Percentiles rank a stretch among this genome's conserved stretches.
phyloP scores from a whole-genome alignment of 2,797 vertebrate species.

The Arvicola amphibius region DNA sequence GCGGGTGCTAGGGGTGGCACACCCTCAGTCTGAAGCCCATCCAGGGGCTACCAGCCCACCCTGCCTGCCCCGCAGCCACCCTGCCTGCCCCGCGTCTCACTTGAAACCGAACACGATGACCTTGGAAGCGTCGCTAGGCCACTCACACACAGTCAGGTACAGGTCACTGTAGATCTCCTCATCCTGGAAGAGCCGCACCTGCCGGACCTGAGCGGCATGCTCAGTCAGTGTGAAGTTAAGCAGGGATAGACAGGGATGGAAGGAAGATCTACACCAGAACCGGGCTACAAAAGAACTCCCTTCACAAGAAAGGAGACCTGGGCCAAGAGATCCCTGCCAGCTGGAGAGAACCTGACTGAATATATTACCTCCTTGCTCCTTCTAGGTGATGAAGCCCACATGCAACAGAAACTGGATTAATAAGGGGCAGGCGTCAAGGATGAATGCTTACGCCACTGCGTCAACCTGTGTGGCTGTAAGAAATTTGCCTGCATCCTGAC shows the following conservation, averaged over 20 bases:
- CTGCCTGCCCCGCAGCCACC: background rate
- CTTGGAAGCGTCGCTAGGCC: slow-evolving; percentile 96
- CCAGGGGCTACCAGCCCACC: background rate
- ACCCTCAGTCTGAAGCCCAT: background rate
- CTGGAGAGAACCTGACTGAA: background rate
- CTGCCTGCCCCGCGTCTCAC: slow-evolving; percentile 85
- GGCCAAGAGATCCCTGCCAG: background rate
- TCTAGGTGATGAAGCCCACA: background rate
- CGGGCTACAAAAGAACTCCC: background rate
- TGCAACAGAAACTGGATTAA: background rate
- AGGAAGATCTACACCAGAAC: background rate
- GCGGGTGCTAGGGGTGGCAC: slow-evolving; percentile 88
- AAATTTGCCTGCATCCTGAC: background rate
- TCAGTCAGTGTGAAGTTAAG: background rate
- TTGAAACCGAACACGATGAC: slow-evolving; percentile 98
- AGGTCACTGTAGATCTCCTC: slow-evolving; percentile 97
- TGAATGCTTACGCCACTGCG: background rate
- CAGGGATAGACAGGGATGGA: background rate
- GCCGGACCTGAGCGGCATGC: slow-evolving; percentile 89
- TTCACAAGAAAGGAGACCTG: fast-evolving
- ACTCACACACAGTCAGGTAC: slow-evolving; percentile 96
- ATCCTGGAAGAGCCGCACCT: slow-evolving; percentile 95
- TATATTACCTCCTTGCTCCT: background rate
- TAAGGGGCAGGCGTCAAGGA: background rate
- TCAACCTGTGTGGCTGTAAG: background rate